phyloP scores from a whole-genome alignment of 2,888 invertebrate genomes.

The Phyllotreta striolata region DNA sequence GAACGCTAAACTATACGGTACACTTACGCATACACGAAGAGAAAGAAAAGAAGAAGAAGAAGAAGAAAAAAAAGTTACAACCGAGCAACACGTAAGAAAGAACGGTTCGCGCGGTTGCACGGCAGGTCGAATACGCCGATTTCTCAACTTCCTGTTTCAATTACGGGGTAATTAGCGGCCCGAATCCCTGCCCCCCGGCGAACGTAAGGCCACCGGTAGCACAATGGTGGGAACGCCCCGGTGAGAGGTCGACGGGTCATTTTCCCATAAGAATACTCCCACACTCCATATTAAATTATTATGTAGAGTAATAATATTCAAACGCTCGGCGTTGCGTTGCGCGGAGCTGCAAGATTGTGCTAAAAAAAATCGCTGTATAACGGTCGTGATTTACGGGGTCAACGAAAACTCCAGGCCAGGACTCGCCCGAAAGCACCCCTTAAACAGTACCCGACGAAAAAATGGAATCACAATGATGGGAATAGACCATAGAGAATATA shows the following conservation, averaged over 20 bases:
- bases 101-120: slow-evolving; percentile 10
- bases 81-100: slow-evolving; percentile 2
- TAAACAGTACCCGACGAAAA: too few species aligned
- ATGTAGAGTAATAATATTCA: slow-evolving; percentile 48
- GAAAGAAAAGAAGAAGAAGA: too few species aligned
- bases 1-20: slow-evolving; percentile 9
- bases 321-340: slow-evolving; percentile 35
- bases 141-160: slow-evolving; percentile 62
- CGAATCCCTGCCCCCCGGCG: slow-evolving; percentile 45
- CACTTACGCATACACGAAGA: neutral
- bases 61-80: too few species aligned
- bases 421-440: neutral
- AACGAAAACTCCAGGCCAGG: slow-evolving; percentile 22
- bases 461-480: too few species aligned
- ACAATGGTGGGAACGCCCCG: slow-evolving; percentile 62
- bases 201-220: slow-evolving; percentile 53
- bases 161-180: slow-evolving; percentile 60
- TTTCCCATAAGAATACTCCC: slow-evolving; percentile 63
- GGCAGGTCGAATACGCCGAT: slow-evolving; percentile 40
- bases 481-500: too few species aligned
- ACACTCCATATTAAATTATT: slow-evolving; percentile 59
- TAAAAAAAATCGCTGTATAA: slow-evolving; percentile 28
- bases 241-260: slow-evolving; percentile 61
- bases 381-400: slow-evolving; percentile 30
- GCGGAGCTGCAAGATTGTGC: slow-evolving; percentile 35